phyloP scores from a whole-genome alignment of 2,113 vertebrate species.

The Platycercus adscitus region DNA sequence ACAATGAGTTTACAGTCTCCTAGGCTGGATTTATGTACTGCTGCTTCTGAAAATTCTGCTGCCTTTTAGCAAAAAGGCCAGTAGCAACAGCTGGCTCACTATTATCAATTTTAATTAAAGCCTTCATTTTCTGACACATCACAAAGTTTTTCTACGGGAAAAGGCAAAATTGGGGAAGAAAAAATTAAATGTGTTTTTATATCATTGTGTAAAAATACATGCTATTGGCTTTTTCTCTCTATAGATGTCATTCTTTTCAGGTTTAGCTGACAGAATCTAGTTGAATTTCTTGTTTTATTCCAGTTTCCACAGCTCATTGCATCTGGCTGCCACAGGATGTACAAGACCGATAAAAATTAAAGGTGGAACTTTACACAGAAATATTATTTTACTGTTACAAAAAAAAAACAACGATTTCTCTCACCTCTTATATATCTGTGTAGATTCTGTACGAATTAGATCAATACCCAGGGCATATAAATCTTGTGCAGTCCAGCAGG shows the following conservation, averaged over 20 bases:
- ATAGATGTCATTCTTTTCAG: background rate
- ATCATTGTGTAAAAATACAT: background rate
- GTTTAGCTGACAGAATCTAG: background rate
- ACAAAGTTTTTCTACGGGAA: background rate
- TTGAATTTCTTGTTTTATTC: background rate
- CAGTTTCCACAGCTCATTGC: background rate
- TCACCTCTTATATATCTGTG: background rate
- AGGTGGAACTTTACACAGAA: background rate
- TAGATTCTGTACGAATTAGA: background rate
- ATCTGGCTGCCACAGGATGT: background rate
- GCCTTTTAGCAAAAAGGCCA: background rate
- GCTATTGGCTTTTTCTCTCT: background rate
- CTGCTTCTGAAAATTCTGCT: background rate
- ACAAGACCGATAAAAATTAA: background rate
- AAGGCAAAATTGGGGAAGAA: background rate
- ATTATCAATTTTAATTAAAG: constrained; percentile 26
- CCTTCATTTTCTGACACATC: background rate
- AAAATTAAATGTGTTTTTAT: background rate
- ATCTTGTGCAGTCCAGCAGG: background rate
- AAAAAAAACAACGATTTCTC: background rate
- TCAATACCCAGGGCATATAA: background rate
- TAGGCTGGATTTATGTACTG: background rate
- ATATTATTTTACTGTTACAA: background rate
- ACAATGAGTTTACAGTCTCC: background rate
- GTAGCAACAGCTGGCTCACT: background rate